Evolutionary conservation across 1,140 invertebrate genomes (phyloP).

Genomic region (Drosophila azteca): DNA sequence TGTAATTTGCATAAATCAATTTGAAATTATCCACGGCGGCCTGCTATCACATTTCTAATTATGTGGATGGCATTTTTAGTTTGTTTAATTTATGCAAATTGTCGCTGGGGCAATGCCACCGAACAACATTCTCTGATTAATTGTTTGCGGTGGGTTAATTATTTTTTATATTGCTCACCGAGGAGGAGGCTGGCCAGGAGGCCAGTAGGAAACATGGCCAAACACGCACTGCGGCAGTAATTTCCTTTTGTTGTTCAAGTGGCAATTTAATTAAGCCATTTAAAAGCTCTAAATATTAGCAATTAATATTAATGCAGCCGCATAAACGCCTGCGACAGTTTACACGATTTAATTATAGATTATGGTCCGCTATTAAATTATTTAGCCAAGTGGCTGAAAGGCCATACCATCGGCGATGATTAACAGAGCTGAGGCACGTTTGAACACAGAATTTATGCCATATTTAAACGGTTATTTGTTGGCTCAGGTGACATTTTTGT

Average conservation of each 20-base stretch:
- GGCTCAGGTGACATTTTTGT: too few relatives aligned
- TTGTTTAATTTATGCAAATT: slow-evolving; percentile 78
- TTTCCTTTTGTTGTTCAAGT: slow-evolving; percentile 62
- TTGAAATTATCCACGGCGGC: slow-evolving; percentile 42
- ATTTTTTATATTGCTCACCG: slow-evolving; percentile 36
- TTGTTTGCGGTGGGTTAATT: slow-evolving; percentile 60
- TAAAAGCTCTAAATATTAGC: slow-evolving; percentile 67
- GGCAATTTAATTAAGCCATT: slow-evolving; percentile 76
- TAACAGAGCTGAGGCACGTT: too few relatives aligned
- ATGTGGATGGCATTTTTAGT: slow-evolving; percentile 71
- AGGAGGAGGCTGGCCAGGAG: neutral
- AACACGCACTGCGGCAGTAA: slow-evolving; percentile 45
- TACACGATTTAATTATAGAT: slow-evolving; percentile 80
- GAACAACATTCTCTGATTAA: slow-evolving; percentile 57
- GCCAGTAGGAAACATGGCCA: neutral
- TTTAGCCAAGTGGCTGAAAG: slow-evolving; percentile 9
- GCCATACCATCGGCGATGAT: neutral
- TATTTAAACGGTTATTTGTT: neutral
- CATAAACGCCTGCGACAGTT: slow-evolving; percentile 54
- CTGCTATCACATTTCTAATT: slow-evolving; percentile 75
- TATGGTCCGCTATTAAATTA: slow-evolving; percentile 46
- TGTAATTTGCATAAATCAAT: slow-evolving; percentile 79
- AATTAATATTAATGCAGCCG: slow-evolving; percentile 73
- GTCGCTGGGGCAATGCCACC: neutral
- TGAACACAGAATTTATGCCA: too few relatives aligned